Conservation (phyloP, 2,888 invertebrate species). For the Apamea epomidion region DNA sequence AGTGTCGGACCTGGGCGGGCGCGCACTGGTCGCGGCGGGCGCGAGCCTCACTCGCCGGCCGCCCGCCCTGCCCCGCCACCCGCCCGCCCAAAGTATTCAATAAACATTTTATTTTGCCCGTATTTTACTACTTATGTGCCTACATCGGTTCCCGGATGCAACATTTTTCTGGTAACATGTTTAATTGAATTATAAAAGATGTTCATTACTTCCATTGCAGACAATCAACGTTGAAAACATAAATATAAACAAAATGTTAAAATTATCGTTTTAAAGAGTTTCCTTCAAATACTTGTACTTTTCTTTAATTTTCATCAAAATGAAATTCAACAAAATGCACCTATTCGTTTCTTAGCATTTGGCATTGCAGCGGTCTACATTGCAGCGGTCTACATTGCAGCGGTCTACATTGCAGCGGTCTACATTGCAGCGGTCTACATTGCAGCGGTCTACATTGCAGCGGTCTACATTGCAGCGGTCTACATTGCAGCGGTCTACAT, state of each 20-base stretch:
- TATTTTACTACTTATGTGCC: constrained; percentile 75
- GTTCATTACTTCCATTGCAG: neutral
- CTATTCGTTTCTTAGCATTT: neutral
- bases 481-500: no score
- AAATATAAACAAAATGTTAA: neutral
- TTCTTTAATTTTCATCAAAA: neutral
- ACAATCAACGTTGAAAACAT: constrained; percentile 1
- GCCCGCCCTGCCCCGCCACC: constrained; percentile 73
- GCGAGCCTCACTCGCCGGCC: constrained; percentile 72
- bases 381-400: no score
- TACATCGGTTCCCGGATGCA: constrained; percentile 69
- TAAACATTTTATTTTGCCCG: constrained; percentile 80
- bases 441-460: no score
- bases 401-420: no score
- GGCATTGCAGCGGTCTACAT: neutral
- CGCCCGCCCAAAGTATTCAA: constrained; percentile 76
- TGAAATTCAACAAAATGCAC: neutral
- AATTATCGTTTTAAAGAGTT: neutral
- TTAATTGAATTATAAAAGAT: constrained; percentile 17
- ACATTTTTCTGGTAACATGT: constrained; percentile 37
- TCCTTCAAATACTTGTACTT: neutral
- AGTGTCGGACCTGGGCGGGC: constrained; percentile 90
- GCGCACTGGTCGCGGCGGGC: constrained; percentile 85
- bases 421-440: no score
- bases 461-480: no score